A percentile compares a stretch with the other conserved stretches of the same genome.
Evolutionary conservation across 2,888 invertebrate genomes (phyloP).

Genomic region (Smittia sp.): DNA sequence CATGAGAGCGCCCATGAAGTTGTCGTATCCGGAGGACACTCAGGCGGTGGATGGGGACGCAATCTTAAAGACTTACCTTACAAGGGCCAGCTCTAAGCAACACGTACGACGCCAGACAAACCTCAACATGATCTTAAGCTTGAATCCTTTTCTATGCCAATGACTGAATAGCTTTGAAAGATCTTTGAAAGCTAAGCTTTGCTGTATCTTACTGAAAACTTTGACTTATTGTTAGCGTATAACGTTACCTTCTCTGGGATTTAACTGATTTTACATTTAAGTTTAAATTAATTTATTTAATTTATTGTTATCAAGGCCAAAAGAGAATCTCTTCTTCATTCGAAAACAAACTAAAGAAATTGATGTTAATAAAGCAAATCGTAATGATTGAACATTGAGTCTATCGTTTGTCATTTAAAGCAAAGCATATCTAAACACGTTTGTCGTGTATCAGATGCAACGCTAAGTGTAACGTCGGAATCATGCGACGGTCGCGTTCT

Average conservation of each 20-base stretch:
- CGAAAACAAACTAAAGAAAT: background rate
- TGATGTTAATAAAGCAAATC: background rate
- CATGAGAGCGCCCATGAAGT: slow-evolving; percentile 63
- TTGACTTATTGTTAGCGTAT: slow-evolving; percentile 4
- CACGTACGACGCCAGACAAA: slow-evolving; percentile 35
- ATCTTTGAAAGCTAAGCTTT: slow-evolving; percentile 17
- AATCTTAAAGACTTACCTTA: slow-evolving; percentile 62
- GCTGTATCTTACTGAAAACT: slow-evolving; percentile 27
- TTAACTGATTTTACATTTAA: slow-evolving; percentile 44
- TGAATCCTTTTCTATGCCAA: background rate
- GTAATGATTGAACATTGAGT: background rate
- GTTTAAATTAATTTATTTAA: slow-evolving; percentile 30
- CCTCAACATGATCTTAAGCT: background rate
- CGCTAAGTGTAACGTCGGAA: background rate
- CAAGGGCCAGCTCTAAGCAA: slow-evolving; percentile 56
- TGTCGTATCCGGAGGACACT: slow-evolving; percentile 67
- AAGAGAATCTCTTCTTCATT: background rate
- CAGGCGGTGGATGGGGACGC: slow-evolving; percentile 65
- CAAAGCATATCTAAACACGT: too few relatives aligned
- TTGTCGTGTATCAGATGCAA: too few relatives aligned
- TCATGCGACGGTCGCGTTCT: background rate
- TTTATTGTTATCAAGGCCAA: slow-evolving; percentile 32
- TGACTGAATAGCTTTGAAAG: slow-evolving; percentile 27
- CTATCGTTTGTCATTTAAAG: background rate
- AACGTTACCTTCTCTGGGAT: slow-evolving; percentile 23